Conservation (phyloP, 2,113 vertebrate genomes). For the Caretta caretta region DNA sequence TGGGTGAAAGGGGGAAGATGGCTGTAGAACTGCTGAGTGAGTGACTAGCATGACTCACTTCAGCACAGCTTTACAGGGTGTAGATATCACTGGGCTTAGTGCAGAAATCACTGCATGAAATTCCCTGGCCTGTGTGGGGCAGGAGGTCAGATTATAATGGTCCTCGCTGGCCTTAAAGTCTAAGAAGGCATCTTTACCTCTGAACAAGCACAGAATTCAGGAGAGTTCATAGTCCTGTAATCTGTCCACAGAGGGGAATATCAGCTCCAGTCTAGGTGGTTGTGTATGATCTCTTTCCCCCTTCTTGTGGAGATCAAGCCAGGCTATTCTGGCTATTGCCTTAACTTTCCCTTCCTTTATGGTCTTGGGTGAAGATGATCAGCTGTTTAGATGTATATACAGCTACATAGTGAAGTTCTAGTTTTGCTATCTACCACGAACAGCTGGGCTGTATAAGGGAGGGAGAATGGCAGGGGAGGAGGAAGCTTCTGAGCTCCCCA, state of each 20-base stretch:
- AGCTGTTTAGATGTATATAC: background rate
- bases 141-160: too few species aligned
- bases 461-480: background rate
- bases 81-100: background rate
- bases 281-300: background rate
- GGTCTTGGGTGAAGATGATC: background rate
- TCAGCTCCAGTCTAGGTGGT: background rate
- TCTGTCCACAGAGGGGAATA: background rate
- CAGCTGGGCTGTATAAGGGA: background rate
- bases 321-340: background rate
- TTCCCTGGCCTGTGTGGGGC: too few species aligned
- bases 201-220: background rate
- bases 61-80: background rate
- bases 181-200: background rate
- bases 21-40: background rate
- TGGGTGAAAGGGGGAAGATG: background rate
- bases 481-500: too few species aligned
- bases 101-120: background rate
- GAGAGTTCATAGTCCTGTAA: background rate
- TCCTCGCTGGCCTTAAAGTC: background rate
- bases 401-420: background rate
- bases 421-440: background rate
- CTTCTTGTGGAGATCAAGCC: background rate
- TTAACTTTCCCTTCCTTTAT: background rate
- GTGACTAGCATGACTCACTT: background rate